Evolutionary conservation across 1,140 invertebrate genomes (phyloP).

Genomic region (Leptopilina clavipes): DNA sequence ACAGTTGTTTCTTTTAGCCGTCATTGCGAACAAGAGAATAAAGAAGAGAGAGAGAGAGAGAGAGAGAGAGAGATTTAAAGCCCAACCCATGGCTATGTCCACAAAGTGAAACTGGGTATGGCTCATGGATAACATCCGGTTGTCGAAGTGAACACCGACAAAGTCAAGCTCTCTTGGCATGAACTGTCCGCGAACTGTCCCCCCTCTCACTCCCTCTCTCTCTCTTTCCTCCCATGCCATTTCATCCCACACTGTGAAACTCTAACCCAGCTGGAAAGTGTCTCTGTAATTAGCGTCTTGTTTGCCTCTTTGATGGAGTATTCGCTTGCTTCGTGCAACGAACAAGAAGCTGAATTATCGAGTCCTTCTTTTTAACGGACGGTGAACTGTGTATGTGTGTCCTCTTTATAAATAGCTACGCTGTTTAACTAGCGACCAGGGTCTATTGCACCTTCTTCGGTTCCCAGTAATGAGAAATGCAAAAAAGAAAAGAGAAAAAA

Average conservation of each 20-base stretch:
- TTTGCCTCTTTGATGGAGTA: constrained; percentile 24
- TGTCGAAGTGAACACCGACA: constrained; percentile 40
- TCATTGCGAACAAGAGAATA: not conserved
- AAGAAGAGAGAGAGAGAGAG: not conserved
- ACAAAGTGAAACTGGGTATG: constrained; percentile 33
- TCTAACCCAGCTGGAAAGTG: constrained; percentile 41
- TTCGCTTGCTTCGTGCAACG: constrained; percentile 18
- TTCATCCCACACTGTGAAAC: constrained; percentile 8
- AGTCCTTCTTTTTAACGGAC: constrained; percentile 21
- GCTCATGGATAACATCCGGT: constrained; percentile 48
- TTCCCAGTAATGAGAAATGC: constrained; percentile 6
- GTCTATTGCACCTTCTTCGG: constrained; percentile 11
- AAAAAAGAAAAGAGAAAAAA: not conserved
- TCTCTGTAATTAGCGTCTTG: constrained; percentile 51
- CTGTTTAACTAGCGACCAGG: constrained; percentile 18
- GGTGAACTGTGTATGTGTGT: not conserved
- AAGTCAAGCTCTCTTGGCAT: constrained; percentile 37
- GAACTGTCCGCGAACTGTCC: constrained; percentile 39
- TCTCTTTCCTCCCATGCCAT: not conserved
- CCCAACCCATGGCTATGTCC: constrained; percentile 16
- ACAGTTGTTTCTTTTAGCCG: constrained; percentile 4
- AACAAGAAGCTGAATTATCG: constrained; percentile 34
- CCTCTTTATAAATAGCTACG: constrained; percentile 21
- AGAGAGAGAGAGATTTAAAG: not conserved
- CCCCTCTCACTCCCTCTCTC: no score